phyloP scores from a whole-genome alignment of 2,797 vertebrate species.

The Menidia menidia region DNA sequence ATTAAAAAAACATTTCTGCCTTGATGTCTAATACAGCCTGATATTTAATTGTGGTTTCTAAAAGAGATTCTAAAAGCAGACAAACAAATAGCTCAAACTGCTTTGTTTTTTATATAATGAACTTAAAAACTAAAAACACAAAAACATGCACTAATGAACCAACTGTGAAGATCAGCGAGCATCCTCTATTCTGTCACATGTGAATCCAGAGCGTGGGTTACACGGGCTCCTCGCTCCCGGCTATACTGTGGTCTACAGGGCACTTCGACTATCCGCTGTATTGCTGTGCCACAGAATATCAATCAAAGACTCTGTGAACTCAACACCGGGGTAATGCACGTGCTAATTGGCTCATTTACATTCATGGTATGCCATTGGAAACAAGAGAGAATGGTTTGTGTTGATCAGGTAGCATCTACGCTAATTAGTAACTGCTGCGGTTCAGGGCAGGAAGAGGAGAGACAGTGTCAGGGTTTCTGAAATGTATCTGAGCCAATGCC shows the following conservation, averaged over 20 bases:
- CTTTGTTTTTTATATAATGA: neutral
- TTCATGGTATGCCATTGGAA: slow-evolving; percentile 70
- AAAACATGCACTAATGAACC: neutral
- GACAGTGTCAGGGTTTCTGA: slow-evolving; percentile 57
- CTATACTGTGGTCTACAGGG: slow-evolving; percentile 32
- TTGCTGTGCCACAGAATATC: slow-evolving; percentile 60
- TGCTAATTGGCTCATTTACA: slow-evolving; percentile 82
- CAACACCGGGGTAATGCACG: slow-evolving; percentile 56
- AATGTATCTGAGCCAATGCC: slow-evolving; percentile 44
- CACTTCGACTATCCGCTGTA: slow-evolving; percentile 48
- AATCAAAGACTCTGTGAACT: slow-evolving; percentile 71
- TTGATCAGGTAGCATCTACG: slow-evolving; percentile 79
- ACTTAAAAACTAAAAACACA: neutral
- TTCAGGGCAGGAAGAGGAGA: slow-evolving; percentile 63
- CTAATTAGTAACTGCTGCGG: slow-evolving; percentile 74
- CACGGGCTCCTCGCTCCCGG: slow-evolving; percentile 3
- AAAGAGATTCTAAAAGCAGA: neutral
- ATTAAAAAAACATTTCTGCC: neutral
- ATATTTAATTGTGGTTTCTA: neutral
- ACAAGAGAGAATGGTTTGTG: slow-evolving; percentile 73
- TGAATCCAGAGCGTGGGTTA: slow-evolving; percentile 4
- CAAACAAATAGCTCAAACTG: neutral
- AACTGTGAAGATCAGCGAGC: neutral
- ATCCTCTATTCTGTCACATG: neutral
- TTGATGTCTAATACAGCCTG: neutral